These are phyloP conservation scores for Epizoanthus illoricatus DNA, from an alignment of 92 coral and sea anemone genomes.

Conservation along the genomic window DNA sequence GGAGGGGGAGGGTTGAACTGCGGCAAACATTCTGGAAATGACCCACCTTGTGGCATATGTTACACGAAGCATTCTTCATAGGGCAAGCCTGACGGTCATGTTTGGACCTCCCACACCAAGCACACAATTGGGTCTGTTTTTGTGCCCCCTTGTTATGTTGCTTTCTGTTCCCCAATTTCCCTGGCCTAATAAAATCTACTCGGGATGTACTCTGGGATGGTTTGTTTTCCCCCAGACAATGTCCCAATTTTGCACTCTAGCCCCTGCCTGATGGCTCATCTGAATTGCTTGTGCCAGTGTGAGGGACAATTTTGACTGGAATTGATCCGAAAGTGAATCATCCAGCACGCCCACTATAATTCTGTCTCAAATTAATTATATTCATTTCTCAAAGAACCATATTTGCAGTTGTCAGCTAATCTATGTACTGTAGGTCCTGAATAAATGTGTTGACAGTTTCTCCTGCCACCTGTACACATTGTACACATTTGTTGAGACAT, in stretches of 20 bases:
- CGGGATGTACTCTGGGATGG: conserved; percentile 16
- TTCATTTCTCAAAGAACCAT: conserved; percentile 39
- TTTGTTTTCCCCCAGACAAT: conserved; percentile 42
- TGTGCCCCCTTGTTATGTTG: conserved; percentile 9
- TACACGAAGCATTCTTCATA: too few relatives aligned
- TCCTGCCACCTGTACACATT: conserved; percentile 22
- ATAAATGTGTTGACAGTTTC: conserved; percentile 47
- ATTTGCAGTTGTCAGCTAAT: conserved; percentile 40
- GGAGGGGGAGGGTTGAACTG: too few relatives aligned
- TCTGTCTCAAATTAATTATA: conserved; percentile 45
- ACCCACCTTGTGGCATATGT: too few relatives aligned
- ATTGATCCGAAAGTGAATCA: too few relatives aligned
- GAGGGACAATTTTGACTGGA: conserved; percentile 47
- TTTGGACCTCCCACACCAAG: conserved; percentile 36
- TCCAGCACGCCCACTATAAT: conserved; percentile 46
- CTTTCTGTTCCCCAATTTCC: conserved; percentile 19
- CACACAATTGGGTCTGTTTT: conserved; percentile 31
- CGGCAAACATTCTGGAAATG: too few relatives aligned
- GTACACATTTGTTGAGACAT: conserved; percentile 27
- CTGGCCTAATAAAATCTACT: conserved; percentile 24
- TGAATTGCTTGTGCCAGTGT: conserved; percentile 47
- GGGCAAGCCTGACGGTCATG: conserved; percentile 44
- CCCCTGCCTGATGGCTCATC: conserved; percentile 40
- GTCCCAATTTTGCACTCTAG: conserved; percentile 29
- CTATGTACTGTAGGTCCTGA: conserved; percentile 39